These are phyloP conservation scores for Ctenomys sociabilis DNA, from an alignment of 2,113 vertebrate genomes.

Conservation along the genomic window DNA sequence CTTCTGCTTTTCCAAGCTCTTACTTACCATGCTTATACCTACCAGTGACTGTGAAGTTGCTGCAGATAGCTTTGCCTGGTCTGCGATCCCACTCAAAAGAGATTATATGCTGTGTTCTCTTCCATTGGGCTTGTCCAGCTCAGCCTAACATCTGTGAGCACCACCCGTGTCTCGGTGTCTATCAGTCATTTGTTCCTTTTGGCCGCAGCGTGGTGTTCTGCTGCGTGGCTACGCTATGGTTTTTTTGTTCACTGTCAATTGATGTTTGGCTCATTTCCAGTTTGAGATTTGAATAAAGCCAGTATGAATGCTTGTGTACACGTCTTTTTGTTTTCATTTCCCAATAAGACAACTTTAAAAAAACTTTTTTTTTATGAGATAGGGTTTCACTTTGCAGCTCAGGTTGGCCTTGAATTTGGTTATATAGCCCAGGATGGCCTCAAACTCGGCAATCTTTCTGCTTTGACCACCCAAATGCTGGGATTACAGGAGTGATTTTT, in stretches of 20 bases:
- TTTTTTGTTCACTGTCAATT: neutral
- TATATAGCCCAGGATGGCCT: too few relatives aligned
- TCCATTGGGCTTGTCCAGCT: neutral
- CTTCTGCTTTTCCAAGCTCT: neutral
- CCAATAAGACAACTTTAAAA: neutral
- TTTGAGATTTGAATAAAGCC: neutral
- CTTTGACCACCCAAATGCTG: too few relatives aligned
- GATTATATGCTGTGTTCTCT: neutral
- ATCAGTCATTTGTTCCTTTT: neutral
- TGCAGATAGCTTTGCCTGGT: neutral
- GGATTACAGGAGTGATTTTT: too few relatives aligned
- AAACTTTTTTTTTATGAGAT: neutral
- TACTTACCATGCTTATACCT: neutral
- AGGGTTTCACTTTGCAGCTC: too few relatives aligned
- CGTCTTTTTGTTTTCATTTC: neutral
- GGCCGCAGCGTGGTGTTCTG: neutral
- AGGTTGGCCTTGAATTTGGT: too few relatives aligned
- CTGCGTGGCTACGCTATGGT: neutral
- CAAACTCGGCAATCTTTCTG: too few relatives aligned
- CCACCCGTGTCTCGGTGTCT: neutral
- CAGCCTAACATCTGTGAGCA: neutral
- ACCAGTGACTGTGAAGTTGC: neutral
- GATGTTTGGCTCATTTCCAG: neutral
- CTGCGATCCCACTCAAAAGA: neutral
- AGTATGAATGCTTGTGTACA: neutral